Evolutionary conservation across 1,140 invertebrate species (phyloP).

Genomic region (Cyclina sinensis): DNA sequence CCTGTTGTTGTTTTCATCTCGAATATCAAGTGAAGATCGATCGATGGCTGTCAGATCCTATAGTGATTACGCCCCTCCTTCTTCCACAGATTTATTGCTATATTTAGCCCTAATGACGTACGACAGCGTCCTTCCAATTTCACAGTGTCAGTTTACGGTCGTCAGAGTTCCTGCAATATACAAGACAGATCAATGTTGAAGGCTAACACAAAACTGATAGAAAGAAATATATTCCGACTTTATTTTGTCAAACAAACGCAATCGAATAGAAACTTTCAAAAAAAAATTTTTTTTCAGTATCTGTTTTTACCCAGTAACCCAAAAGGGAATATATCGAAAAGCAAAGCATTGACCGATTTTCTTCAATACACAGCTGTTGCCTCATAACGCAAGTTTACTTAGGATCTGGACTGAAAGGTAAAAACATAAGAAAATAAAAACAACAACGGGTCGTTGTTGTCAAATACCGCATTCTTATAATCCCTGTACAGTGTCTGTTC

Average conservation of each 20-base stretch:
- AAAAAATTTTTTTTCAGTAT: too few species aligned
- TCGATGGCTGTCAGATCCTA: slow-evolving; percentile 39
- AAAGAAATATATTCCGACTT: background rate
- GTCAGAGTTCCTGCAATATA: slow-evolving; percentile 10
- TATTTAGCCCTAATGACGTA: slow-evolving; percentile 48
- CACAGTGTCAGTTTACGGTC: slow-evolving; percentile 13
- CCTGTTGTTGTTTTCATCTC: slow-evolving; percentile 7
- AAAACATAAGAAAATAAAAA: too few species aligned
- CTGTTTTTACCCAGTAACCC: too few species aligned
- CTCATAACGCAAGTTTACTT: too few species aligned
- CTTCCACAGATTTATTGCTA: slow-evolving; percentile 40
- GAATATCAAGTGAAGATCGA: slow-evolving; percentile 34
- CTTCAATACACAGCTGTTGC: slow-evolving; percentile 6
- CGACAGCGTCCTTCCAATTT: slow-evolving; percentile 9
- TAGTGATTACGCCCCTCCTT: background rate
- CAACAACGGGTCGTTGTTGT: too few species aligned
- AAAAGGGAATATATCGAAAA: background rate
- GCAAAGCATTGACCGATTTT: background rate
- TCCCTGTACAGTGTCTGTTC: too few species aligned
- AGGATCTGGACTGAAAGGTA: too few species aligned
- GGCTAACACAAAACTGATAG: background rate
- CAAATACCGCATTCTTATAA: too few species aligned
- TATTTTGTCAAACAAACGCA: too few species aligned
- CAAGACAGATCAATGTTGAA: slow-evolving; percentile 33
- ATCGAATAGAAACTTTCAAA: too few species aligned